Conservation (phyloP, 2,113 vertebrate species). For the rat (Rattus norvegicus) region GRCr8 NC_086026.1:114915001-114915500, state of each 20-base stretch:
- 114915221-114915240: constrained; percentile 18
- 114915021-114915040: background rate
- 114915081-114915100: constrained; percentile 3
- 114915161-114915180: constrained; percentile 8
- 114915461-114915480: constrained; percentile 85
- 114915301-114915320: constrained; percentile 21
- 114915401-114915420: background rate
- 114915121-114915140: background rate
- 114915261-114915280: background rate
- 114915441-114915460: constrained; percentile 91
- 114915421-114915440: constrained; percentile 90
- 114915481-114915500: constrained; percentile 84
- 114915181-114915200: constrained; percentile 1
- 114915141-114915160: background rate
- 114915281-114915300: background rate
- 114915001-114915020: background rate
- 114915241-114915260: background rate
- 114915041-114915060: background rate
- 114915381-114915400: background rate
- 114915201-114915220: constrained; percentile 49
- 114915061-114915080: background rate
- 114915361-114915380: background rate
- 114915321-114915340: background rate
- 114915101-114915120: constrained; percentile 13
- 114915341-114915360: background rate